These are phyloP conservation scores for Helicolenus hilgendorfi DNA, from an alignment of 2,797 vertebrate species.

Conservation along the genomic window DNA sequence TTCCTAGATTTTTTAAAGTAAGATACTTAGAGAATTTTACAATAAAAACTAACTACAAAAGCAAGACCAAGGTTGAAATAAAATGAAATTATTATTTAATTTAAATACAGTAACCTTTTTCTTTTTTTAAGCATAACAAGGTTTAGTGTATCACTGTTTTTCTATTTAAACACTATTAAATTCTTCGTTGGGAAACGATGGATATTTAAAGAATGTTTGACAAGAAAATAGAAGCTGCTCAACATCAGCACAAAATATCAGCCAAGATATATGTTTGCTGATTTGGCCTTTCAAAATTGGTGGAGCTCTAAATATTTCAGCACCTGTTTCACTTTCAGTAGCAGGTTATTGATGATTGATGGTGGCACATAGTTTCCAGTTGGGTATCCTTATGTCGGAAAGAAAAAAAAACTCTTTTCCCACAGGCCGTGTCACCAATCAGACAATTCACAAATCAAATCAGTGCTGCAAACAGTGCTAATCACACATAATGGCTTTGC, in stretches of 20 bases:
- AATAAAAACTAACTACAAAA: neutral
- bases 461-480: slow-evolving; percentile 75
- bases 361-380: slow-evolving; percentile 54
- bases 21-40: neutral
- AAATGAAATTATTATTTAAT: neutral
- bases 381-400: slow-evolving; percentile 30
- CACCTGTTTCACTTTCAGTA: slow-evolving; percentile 64
- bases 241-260: neutral
- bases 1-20: neutral
- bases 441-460: slow-evolving; percentile 80
- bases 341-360: slow-evolving; percentile 72
- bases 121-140: neutral
- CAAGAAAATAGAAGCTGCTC: slow-evolving; percentile 7
- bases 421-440: slow-evolving; percentile 66
- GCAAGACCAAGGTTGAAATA: neutral
- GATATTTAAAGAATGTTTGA: slow-evolving; percentile 3
- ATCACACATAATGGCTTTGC: slow-evolving; percentile 85
- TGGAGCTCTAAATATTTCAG: slow-evolving; percentile 25
- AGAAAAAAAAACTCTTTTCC: slow-evolving; percentile 42
- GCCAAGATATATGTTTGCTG: slow-evolving; percentile 19
- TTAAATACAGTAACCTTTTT: neutral
- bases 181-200: neutral
- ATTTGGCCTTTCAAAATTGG: neutral
- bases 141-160: neutral
- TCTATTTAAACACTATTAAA: neutral